Conservation (phyloP, 2,888 invertebrate species). For the Lapara coniferarum region DNA sequence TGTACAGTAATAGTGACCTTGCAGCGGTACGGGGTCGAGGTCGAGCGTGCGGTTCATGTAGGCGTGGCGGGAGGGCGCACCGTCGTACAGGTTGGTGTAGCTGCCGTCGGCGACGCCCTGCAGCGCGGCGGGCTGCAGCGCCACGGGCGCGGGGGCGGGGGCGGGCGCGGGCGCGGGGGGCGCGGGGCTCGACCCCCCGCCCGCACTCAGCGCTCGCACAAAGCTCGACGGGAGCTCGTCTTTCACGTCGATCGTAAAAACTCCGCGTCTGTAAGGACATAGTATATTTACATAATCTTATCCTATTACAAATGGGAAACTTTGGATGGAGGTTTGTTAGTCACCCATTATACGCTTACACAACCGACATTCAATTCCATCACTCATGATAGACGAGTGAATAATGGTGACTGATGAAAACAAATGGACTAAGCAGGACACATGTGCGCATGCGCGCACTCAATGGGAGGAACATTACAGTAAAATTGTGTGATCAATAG, state of each 20-base stretch:
- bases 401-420: too few relatives aligned
- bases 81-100: not conserved
- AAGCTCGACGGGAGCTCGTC: constrained; percentile 65
- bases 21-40: constrained; percentile 74
- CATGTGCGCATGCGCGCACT: too few relatives aligned
- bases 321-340: too few relatives aligned
- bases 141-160: constrained; percentile 32
- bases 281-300: too few relatives aligned
- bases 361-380: too few relatives aligned
- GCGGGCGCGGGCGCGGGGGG: not conserved
- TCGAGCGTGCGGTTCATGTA: constrained; percentile 84
- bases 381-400: too few relatives aligned
- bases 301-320: too few relatives aligned
- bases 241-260: constrained; percentile 57
- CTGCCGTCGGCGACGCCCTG: constrained; percentile 33
- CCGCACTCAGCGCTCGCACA: constrained; percentile 48
- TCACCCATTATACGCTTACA: too few relatives aligned
- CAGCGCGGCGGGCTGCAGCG: constrained; percentile 34
- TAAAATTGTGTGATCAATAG: too few relatives aligned
- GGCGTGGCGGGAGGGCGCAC: constrained; percentile 56
- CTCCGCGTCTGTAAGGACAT: constrained; percentile 55
- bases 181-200: constrained; percentile 27
- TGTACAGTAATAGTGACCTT: constrained; percentile 41
- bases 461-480: too few relatives aligned
- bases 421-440: too few relatives aligned